Percentiles rank a stretch among this genome's conserved stretches.
phyloP scores from a whole-genome alignment of 2,797 vertebrate genomes.

The Florisuga fusca region DNA sequence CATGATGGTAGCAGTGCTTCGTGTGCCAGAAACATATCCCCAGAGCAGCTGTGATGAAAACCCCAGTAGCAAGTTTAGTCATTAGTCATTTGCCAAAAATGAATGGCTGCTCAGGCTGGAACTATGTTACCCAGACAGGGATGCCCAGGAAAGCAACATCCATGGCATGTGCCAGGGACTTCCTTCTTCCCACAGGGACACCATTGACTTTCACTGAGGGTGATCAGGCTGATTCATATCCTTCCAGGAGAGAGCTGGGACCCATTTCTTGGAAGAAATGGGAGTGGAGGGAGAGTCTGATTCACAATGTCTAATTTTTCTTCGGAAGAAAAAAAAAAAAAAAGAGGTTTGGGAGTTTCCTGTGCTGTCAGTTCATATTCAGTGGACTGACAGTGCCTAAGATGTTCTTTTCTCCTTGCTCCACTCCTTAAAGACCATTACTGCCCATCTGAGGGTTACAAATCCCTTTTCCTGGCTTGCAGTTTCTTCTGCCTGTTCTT shows the following conservation, averaged over 20 bases:
- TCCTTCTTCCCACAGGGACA: not conserved
- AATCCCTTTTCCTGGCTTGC: not conserved
- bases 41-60: slow-evolving; percentile 46
- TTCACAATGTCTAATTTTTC: not conserved
- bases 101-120: not conserved
- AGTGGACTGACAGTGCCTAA: not conserved
- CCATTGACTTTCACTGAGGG: not conserved
- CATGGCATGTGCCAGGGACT: not conserved
- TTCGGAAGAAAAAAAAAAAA: not conserved
- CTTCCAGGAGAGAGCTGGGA: slow-evolving; percentile 19
- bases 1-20: slow-evolving; percentile 25
- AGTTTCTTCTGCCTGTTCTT: not conserved
- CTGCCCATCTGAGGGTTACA: not conserved
- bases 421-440: not conserved
- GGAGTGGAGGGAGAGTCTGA: not conserved
- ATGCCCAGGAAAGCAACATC: slow-evolving; percentile 16
- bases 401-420: not conserved
- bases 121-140: not conserved
- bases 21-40: slow-evolving; percentile 42
- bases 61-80: slow-evolving; percentile 29
- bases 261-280: not conserved
- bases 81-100: slow-evolving; percentile 43
- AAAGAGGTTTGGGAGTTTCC: not conserved
- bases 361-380: not conserved
- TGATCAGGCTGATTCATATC: slow-evolving; percentile 26